Evolutionary conservation across 2,888 invertebrate species (phyloP).

Genomic region (Drosophila diplacantha): DNA sequence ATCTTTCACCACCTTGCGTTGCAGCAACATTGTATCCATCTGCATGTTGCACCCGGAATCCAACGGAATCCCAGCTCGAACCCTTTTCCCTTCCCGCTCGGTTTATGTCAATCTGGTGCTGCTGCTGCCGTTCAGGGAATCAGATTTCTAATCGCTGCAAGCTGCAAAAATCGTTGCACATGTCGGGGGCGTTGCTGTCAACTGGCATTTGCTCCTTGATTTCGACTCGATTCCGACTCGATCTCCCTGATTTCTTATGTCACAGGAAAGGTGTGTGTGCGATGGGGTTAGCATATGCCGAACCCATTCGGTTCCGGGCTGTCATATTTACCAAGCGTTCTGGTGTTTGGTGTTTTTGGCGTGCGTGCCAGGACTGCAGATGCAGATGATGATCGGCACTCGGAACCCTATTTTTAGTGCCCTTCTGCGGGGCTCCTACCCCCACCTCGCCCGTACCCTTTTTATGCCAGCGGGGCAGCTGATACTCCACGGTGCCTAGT

Average conservation of each 20-base stretch:
- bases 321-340: constrained; percentile 50
- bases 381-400: constrained; percentile 38
- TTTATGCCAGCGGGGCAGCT: constrained; percentile 53
- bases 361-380: constrained; percentile 63
- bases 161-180: constrained; percentile 57
- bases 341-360: constrained; percentile 28
- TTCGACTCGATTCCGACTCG: constrained; percentile 54
- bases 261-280: constrained; percentile 54
- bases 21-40: constrained; percentile 19
- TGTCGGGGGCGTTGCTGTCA: constrained; percentile 67
- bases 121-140: constrained; percentile 1
- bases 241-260: constrained; percentile 25
- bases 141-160: constrained; percentile 34
- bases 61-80: constrained; percentile 3
- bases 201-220: constrained; percentile 61
- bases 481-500: constrained; percentile 47
- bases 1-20: constrained; percentile 7
- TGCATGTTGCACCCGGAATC: constrained; percentile 1
- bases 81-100: constrained; percentile 15
- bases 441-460: constrained; percentile 40
- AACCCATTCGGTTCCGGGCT: constrained; percentile 22
- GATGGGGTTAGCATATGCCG: constrained; percentile 54
- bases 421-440: not conserved
- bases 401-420: constrained; percentile 7
- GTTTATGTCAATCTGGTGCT: not conserved